Evolutionary conservation across 2,797 vertebrate species (phyloP).

Genomic region (Tauraco hartlaubi): DNA sequence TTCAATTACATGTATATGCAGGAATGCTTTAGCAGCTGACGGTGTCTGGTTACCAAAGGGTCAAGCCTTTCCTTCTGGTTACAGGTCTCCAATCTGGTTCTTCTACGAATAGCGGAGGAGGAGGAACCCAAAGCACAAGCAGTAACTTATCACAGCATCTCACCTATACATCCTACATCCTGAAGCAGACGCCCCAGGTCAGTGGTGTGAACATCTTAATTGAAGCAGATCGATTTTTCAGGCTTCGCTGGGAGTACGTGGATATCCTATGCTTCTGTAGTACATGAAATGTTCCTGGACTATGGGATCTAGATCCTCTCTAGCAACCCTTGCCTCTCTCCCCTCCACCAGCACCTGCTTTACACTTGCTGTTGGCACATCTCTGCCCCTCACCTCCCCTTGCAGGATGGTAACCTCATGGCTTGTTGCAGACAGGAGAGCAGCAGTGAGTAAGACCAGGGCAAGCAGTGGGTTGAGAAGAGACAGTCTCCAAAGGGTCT

Average conservation of each 20-base stretch:
- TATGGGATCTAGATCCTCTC: background rate
- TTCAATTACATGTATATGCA: background rate
- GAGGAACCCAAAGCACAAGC: conserved; percentile 84
- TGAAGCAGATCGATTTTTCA: background rate
- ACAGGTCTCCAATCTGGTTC: conserved; percentile 88
- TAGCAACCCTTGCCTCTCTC: background rate
- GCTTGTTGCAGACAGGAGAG: background rate
- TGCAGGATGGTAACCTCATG: background rate
- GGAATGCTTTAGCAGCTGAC: background rate
- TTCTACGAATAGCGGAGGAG: conserved; percentile 79
- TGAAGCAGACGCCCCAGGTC: conserved; percentile 99
- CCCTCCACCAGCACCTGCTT: background rate
- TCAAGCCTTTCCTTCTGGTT: conserved; percentile 58
- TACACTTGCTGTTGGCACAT: background rate
- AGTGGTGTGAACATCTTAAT: background rate
- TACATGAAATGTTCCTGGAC: background rate
- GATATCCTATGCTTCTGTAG: background rate
- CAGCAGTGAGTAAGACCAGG: background rate
- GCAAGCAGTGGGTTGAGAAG: background rate
- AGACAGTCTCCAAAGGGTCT: background rate
- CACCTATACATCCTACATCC: conserved; percentile 97
- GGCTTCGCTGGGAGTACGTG: background rate
- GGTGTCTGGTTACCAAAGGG: background rate
- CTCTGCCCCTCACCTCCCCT: background rate
- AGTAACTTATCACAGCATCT: conserved; percentile 92